Conservation (phyloP, 2,888 invertebrate species). For the Netelia melanura region DNA sequence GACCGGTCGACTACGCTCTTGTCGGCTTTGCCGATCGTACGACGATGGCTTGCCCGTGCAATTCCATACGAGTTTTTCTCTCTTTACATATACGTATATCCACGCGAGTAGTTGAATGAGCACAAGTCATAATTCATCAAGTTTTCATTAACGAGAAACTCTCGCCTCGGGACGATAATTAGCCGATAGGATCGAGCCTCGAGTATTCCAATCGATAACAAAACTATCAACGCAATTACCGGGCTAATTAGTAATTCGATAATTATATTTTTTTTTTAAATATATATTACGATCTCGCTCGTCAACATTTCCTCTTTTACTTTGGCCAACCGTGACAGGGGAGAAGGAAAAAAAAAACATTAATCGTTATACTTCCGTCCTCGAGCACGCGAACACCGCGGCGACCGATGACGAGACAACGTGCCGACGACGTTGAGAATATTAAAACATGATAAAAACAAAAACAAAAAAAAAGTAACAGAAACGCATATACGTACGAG, state of each 20-base stretch:
- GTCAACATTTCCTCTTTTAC: too few relatives aligned
- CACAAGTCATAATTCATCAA: background rate
- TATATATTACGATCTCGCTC: background rate
- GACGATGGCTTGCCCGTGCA: background rate
- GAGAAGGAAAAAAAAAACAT: background rate
- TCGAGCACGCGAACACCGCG: background rate
- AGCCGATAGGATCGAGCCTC: too few relatives aligned
- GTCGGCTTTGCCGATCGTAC: conserved; percentile 51
- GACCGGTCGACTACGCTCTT: conserved; percentile 44
- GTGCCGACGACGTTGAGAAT: background rate
- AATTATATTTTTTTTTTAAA: background rate
- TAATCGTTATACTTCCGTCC: background rate
- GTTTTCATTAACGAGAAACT: background rate
- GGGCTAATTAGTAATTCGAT: too few relatives aligned
- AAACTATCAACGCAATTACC: too few relatives aligned
- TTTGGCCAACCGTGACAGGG: background rate
- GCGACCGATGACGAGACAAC: background rate
- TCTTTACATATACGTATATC: background rate
- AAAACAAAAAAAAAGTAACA: conserved; percentile 2
- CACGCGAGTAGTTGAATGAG: background rate
- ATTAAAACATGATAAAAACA: background rate
- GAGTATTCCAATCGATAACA: too few relatives aligned
- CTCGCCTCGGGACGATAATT: too few relatives aligned
- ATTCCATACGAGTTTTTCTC: too few relatives aligned
- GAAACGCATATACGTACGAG: conserved; percentile 27